These are phyloP conservation scores for Eidolon dupreanum DNA, from an alignment of 2,797 vertebrate genomes.

Conservation along the genomic window DNA sequence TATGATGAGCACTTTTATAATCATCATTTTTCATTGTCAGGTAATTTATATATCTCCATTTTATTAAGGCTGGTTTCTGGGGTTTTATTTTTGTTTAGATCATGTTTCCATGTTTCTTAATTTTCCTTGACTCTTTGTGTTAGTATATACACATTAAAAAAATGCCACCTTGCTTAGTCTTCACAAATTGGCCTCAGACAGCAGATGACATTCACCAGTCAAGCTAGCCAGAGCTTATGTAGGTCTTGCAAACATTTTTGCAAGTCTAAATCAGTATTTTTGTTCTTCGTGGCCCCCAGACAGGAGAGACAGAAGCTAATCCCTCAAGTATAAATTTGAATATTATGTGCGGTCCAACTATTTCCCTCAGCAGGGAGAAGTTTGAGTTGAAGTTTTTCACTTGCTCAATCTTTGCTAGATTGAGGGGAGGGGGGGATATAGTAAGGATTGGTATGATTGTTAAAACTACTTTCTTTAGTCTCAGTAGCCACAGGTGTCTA, in stretches of 20 bases:
- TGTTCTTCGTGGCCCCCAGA: not conserved
- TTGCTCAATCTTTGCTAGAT: not conserved
- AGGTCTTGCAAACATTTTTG: not conserved
- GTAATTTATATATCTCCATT: not conserved
- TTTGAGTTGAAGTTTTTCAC: not conserved
- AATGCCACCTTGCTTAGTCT: not conserved
- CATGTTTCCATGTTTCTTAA: not conserved
- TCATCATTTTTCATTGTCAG: not conserved
- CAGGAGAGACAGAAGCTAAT: not conserved
- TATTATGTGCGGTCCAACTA: not conserved
- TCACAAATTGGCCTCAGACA: not conserved
- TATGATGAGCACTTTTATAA: not conserved
- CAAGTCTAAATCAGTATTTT: not conserved
- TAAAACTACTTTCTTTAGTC: not conserved
- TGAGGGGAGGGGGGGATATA: no score
- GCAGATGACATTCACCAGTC: not conserved
- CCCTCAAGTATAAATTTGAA: not conserved
- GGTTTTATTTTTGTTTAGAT: not conserved
- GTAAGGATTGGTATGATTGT: not conserved
- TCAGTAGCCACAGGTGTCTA: not conserved
- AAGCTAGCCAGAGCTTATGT: not conserved
- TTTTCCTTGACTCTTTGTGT: not conserved
- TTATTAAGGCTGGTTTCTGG: not conserved
- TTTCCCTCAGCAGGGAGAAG: not conserved
- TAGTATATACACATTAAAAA: not conserved